Conservation (phyloP, 2,888 invertebrate genomes). For the Brassicogethes aeneus region DNA sequence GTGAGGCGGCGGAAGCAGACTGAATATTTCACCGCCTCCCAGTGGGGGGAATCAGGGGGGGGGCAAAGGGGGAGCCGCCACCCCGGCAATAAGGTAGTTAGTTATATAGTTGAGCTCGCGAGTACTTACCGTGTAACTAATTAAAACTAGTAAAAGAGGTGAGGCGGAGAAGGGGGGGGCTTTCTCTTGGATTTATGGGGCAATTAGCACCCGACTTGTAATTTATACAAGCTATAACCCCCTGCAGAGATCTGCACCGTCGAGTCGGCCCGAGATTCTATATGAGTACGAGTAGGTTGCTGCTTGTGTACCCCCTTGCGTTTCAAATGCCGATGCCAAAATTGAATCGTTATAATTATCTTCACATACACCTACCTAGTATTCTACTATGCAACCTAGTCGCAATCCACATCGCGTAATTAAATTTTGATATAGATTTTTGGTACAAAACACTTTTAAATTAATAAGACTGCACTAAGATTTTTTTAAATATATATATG, state of each 20-base stretch:
- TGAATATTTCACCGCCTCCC: constrained; percentile 7
- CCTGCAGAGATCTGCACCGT: constrained; percentile 23
- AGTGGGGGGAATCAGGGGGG: constrained; percentile 5
- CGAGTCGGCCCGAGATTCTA: constrained; percentile 11
- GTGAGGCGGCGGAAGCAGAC: constrained; percentile 6
- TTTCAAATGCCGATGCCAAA: constrained; percentile 14
- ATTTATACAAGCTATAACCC: constrained; percentile 31
- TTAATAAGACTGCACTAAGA: too few relatives aligned
- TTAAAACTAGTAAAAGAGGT: constrained; percentile 31
- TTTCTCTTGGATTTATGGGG: constrained; percentile 28
- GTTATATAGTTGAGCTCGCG: constrained; percentile 17
- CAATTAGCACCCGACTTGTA: constrained; percentile 32
- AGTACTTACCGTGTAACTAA: constrained; percentile 28
- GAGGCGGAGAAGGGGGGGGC: constrained; percentile 19
- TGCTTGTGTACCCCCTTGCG: background rate
- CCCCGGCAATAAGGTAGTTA: constrained; percentile 21
- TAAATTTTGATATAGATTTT: too few relatives aligned
- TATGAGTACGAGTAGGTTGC: constrained; percentile 5
- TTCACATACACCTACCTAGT: too few relatives aligned
- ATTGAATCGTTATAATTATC: constrained; percentile 28
- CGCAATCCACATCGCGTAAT: too few relatives aligned
- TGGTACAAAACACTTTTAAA: too few relatives aligned
- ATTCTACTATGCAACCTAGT: too few relatives aligned
- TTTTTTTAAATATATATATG: too few relatives aligned
- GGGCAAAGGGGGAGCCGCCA: constrained; percentile 10